Evolutionary conservation across 2,113 vertebrate species (phyloP).

Genomic region (Zapus hudsonius): DNA sequence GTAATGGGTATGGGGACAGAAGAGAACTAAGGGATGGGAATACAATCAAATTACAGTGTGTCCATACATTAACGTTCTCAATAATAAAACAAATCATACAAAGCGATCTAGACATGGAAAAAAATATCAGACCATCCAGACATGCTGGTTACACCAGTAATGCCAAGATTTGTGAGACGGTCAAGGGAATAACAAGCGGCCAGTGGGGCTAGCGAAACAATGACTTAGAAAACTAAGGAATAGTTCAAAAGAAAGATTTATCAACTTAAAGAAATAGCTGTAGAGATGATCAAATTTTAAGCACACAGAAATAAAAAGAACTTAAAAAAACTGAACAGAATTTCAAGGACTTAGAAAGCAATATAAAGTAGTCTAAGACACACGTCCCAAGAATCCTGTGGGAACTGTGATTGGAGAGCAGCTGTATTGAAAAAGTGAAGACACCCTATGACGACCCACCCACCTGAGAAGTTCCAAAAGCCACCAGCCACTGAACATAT

Average conservation of each 20-base stretch:
- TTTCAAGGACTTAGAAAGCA: neutral
- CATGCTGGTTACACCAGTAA: neutral
- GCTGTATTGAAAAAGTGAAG: neutral
- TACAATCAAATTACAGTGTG: too few species aligned
- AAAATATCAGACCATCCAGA: neutral
- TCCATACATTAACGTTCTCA: too few species aligned
- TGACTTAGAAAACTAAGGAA: neutral
- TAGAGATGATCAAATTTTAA: neutral
- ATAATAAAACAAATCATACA: neutral
- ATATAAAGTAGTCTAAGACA: neutral
- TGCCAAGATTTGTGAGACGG: neutral
- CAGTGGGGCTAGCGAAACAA: neutral
- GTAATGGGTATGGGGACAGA: too few species aligned
- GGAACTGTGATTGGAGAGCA: neutral
- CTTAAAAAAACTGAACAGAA: neutral
- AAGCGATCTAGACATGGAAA: slow-evolving; percentile 9
- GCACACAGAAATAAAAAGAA: neutral
- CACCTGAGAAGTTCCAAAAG: neutral
- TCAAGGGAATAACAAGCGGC: neutral
- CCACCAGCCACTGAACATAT: neutral
- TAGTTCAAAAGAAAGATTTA: neutral
- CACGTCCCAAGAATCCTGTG: neutral
- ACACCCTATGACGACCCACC: neutral
- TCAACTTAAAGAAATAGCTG: neutral
- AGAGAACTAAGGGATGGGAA: too few species aligned